Base-by-base conservation (phyloP, 1,140 invertebrate species). In the Bombus fervidus region DNA sequence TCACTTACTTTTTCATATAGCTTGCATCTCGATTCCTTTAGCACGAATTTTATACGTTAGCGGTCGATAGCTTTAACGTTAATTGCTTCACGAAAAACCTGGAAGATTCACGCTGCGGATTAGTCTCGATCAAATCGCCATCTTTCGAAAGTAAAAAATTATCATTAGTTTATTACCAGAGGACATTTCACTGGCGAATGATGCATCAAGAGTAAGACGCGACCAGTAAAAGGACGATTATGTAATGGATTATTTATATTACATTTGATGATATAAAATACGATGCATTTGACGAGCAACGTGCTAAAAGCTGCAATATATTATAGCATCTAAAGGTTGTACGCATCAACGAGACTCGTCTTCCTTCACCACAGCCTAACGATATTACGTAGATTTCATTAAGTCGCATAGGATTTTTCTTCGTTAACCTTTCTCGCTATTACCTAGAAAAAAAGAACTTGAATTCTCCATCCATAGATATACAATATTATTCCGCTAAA, bases 231-330 rank as follows among this genome's bases (percentile, higher is more conserved):
- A 73, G n/a, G 22, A 18, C 43, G 43, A 31, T 53, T 75, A 34
- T 34, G 73, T 1, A 75, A 75, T 25, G 9, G 73, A 75, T 75
- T 75, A 53, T 75, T 53, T 75, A 75, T 53, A 53, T 25, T 22
- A 13, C 43, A 0, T 4, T 18, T 25, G 39, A 53, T 34, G 73
- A 75, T 75, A 75, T 53, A 75, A 75, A 75, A 53, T 25, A 34
- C 73, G 73, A 47, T 25, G 43, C 31, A 34, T n/a, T n/a, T 31
- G 72, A 74, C 72, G 72, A 74, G 10, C 37, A 25, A 10, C 31
- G n/a, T 28, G 73, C 31, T 75, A 75, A 75, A 53, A 75, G 41
- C 73, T 53, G 73, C 43, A 53, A 34, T 75, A 75, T 53, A 53
- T 75, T 34, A 75, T 53, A 9, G 12, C 22, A 34, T 13, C 1